Conservation (phyloP, 2,113 vertebrate genomes). For the Lophura nycthemera region DNA sequence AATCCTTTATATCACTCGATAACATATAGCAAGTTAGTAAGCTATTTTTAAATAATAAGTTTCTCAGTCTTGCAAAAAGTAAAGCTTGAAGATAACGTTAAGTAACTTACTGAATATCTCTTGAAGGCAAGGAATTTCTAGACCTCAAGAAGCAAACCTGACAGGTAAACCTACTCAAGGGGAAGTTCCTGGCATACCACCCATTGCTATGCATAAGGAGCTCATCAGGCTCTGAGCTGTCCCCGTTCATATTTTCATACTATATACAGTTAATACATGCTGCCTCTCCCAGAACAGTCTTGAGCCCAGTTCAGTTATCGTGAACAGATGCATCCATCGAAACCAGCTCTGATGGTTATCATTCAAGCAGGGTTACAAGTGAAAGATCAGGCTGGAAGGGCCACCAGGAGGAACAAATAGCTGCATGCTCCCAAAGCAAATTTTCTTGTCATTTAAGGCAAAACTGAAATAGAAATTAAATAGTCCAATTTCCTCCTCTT, state of each 20-base stretch:
- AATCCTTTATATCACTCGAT: neutral
- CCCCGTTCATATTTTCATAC: neutral
- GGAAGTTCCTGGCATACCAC: neutral
- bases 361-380: neutral
- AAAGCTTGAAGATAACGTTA: neutral
- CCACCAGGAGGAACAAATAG: neutral
- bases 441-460: neutral
- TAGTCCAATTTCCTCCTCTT: neutral
- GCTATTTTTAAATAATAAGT: too few species aligned
- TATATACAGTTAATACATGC: neutral
- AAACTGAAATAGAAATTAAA: neutral
- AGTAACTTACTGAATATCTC: neutral
- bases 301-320: neutral
- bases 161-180: neutral
- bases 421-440: neutral
- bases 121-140: neutral
- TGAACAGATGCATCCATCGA: neutral
- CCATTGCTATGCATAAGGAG: neutral
- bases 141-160: neutral
- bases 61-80: neutral
- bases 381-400: neutral
- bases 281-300: neutral
- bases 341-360: neutral
- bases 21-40: neutral
- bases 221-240: neutral